These are phyloP conservation scores for Dendrolimus houi DNA, from an alignment of 2,888 invertebrate species.

Conservation along the genomic window DNA sequence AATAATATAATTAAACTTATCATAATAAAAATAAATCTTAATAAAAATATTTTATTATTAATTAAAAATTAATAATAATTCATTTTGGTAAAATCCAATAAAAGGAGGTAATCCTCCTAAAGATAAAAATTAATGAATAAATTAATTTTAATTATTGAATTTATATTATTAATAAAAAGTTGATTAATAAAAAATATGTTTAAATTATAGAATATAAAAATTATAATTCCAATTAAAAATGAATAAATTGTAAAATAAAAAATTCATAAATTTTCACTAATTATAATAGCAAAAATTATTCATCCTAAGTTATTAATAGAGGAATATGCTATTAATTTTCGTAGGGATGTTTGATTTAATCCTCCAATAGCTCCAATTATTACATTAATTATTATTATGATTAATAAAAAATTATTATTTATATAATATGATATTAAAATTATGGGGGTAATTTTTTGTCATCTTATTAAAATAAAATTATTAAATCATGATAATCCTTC, in stretches of 20 bases:
- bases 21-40: slow-evolving; percentile 64
- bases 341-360: slow-evolving; percentile 71
- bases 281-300: slow-evolving; percentile 61
- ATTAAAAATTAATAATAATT: slow-evolving; percentile 73
- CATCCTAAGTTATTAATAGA: slow-evolving; percentile 80
- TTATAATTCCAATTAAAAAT: slow-evolving; percentile 58
- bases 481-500: too few species aligned
- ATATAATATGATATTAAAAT: slow-evolving; percentile 67
- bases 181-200: slow-evolving; percentile 71
- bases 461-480: slow-evolving; percentile 72
- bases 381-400: slow-evolving; percentile 58
- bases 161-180: slow-evolving; percentile 57
- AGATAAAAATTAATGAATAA: slow-evolving; percentile 70
- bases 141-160: slow-evolving; percentile 60
- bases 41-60: slow-evolving; percentile 46
- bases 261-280: slow-evolving; percentile 61
- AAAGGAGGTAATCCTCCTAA: slow-evolving; percentile 77
- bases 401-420: slow-evolving; percentile 51
- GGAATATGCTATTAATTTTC: slow-evolving; percentile 78
- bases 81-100: slow-evolving; percentile 79
- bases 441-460: slow-evolving; percentile 81
- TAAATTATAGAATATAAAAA: slow-evolving; percentile 57
- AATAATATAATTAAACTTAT: slow-evolving; percentile 72
- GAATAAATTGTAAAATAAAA: slow-evolving; percentile 62
- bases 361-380: slow-evolving; percentile 70